Percentiles rank a stretch among this genome's conserved stretches.
Evolutionary conservation across 2,113 vertebrate genomes (phyloP).

Genomic region (Peromyscus maniculatus): DNA sequence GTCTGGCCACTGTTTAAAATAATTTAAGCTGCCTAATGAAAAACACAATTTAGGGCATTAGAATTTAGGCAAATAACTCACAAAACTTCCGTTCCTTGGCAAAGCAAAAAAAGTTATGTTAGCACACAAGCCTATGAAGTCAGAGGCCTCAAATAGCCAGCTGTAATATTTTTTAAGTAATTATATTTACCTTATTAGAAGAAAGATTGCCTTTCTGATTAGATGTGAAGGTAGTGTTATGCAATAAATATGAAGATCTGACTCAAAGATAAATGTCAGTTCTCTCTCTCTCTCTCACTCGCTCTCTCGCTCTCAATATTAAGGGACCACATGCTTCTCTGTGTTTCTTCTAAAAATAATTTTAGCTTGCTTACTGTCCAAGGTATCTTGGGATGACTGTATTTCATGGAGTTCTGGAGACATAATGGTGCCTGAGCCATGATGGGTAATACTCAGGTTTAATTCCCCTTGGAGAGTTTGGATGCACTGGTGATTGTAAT

Average conservation of each 20-base stretch:
- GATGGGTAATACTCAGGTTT: conserved; percentile 77
- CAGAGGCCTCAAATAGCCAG: conserved; percentile 61
- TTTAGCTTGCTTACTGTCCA: conserved; percentile 70
- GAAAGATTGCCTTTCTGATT: conserved; percentile 79
- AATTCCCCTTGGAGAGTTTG: conserved; percentile 75
- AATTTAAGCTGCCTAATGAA: conserved; percentile 55
- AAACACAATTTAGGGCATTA: conserved; percentile 22
- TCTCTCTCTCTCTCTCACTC: not conserved
- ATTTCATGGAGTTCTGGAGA: conserved; percentile 60
- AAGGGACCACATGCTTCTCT: conserved; percentile 51
- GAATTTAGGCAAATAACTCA: conserved; percentile 50
- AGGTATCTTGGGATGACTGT: conserved; percentile 68
- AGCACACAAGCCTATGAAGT: conserved; percentile 64
- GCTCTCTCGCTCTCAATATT: not conserved
- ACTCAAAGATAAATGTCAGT: conserved; percentile 64
- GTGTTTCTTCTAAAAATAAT: conserved; percentile 61
- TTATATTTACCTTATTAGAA: conserved; percentile 76
- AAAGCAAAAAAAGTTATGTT: not conserved
- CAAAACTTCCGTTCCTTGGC: conserved; percentile 65
- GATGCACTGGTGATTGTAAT: conserved; percentile 78
- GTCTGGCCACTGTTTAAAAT: conserved; percentile 34
- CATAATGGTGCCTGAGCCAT: conserved; percentile 66
- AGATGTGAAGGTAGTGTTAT: conserved; percentile 71
- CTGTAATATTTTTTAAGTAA: conserved; percentile 72
- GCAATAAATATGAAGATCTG: conserved; percentile 61